These are phyloP conservation scores for Palythoa grandis DNA, from an alignment of 92 coral and sea anemone genomes.

Conservation along the genomic window DNA sequence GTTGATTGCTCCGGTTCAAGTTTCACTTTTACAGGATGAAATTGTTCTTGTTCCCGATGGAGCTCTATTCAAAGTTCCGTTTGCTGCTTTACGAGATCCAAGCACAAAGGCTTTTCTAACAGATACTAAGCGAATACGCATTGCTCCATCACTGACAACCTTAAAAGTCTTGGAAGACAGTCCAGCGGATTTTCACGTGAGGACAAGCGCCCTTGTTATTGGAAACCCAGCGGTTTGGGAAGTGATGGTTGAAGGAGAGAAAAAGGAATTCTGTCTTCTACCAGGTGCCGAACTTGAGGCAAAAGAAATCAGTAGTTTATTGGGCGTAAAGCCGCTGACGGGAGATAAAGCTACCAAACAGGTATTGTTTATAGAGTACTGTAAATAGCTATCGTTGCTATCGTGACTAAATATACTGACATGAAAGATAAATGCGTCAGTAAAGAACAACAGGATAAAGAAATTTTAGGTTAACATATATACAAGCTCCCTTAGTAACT, in stretches of 20 bases:
- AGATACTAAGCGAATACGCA: conserved; percentile 40
- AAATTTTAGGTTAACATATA: too few relatives aligned
- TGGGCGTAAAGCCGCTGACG: too few relatives aligned
- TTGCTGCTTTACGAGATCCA: conserved; percentile 50
- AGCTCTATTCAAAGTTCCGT: conserved; percentile 44
- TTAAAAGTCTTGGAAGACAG: conserved; percentile 45
- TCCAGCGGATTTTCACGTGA: conserved; percentile 47
- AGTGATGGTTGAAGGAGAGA: not conserved
- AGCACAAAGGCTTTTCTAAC: conserved; percentile 29
- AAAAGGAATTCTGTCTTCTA: too few relatives aligned
- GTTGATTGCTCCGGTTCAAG: too few relatives aligned
- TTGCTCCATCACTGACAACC: conserved; percentile 50
- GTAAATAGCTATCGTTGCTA: too few relatives aligned
- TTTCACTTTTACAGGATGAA: conserved; percentile 23
- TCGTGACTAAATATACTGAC: too few relatives aligned
- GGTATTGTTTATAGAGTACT: too few relatives aligned
- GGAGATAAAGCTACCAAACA: too few relatives aligned
- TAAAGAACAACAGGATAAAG: too few relatives aligned
- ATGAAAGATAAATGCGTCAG: too few relatives aligned
- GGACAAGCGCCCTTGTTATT: conserved; percentile 57
- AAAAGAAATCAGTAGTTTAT: not conserved
- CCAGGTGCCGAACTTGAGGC: too few relatives aligned
- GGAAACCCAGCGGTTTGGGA: conserved; percentile 53
- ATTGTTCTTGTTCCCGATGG: conserved; percentile 48
- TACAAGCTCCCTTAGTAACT: too few relatives aligned